Conservation (phyloP, 2,113 vertebrate genomes). For the Sphyrna mokarran region DNA sequence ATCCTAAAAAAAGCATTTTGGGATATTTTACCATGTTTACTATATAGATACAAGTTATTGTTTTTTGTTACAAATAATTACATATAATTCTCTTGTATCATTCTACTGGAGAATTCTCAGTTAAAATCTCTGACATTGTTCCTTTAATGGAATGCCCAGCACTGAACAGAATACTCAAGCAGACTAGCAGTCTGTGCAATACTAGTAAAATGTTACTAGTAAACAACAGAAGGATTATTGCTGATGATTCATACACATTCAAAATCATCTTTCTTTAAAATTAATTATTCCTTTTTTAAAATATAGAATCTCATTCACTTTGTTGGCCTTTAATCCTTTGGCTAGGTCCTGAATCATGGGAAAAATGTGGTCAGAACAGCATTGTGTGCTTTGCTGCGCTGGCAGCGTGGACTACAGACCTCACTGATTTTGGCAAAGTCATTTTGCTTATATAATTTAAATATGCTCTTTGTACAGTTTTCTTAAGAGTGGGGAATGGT, state of each 20-base stretch:
- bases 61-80: not conserved
- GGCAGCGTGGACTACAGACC: not conserved
- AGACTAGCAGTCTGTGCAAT: not conserved
- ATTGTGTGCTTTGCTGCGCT: not conserved
- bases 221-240: not conserved
- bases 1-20: not conserved
- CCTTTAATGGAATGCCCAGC: not conserved
- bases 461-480: not conserved
- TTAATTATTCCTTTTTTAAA: not conserved
- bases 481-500: conserved; percentile 13
- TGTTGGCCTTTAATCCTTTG: not conserved
- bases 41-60: not conserved
- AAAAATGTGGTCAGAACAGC: not conserved
- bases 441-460: conserved; percentile 30
- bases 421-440: not conserved
- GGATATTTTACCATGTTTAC: not conserved
- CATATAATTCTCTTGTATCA: not conserved
- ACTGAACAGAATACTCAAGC: not conserved
- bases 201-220: not conserved
- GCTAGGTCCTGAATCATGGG: not conserved
- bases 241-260: not conserved
- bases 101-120: not conserved
- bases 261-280: not conserved
- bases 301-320: not conserved
- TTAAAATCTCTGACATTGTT: not conserved